Conservation (phyloP, 2,888 invertebrate genomes). For the Lampropteryx suffumata region DNA sequence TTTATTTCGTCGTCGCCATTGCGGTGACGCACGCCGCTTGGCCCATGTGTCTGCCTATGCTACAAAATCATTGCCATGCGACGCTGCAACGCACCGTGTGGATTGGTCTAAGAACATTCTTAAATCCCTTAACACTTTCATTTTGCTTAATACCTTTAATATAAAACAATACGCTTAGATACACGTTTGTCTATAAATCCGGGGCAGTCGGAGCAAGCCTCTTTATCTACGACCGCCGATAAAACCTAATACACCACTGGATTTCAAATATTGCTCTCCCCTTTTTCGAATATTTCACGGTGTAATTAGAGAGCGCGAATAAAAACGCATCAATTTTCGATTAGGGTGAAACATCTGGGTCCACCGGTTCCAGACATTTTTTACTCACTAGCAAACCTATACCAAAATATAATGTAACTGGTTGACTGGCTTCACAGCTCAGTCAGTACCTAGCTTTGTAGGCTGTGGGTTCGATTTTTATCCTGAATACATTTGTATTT, state of each 20-base stretch:
- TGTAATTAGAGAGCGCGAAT: conserved; percentile 52
- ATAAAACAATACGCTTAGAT: neutral
- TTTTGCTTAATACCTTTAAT: neutral
- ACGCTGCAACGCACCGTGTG: too few species aligned
- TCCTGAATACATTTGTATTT: too few species aligned
- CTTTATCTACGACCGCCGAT: conserved; percentile 50
- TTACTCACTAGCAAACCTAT: neutral
- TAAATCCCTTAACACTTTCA: too few species aligned
- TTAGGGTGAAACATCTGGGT: conserved; percentile 39
- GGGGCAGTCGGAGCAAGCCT: conserved; percentile 42
- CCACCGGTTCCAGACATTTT: neutral
- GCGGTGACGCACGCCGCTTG: too few species aligned
- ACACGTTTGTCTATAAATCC: neutral
- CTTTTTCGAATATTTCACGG: conserved; percentile 34
- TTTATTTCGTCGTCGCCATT: too few species aligned
- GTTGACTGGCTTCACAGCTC: too few species aligned
- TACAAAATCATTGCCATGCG: too few species aligned
- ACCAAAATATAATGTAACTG: too few species aligned
- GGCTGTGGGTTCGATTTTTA: too few species aligned
- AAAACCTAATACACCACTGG: conserved; percentile 47
- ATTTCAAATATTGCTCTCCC: conserved; percentile 20
- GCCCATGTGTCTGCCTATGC: too few species aligned
- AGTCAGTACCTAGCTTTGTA: too few species aligned
- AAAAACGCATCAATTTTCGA: conserved; percentile 63
- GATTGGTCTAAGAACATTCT: too few species aligned